A percentile compares a stretch with the other conserved stretches of the same genome.
phyloP scores from a whole-genome alignment of 2,797 vertebrate genomes.

The Percopsis omiscomaycus region DNA sequence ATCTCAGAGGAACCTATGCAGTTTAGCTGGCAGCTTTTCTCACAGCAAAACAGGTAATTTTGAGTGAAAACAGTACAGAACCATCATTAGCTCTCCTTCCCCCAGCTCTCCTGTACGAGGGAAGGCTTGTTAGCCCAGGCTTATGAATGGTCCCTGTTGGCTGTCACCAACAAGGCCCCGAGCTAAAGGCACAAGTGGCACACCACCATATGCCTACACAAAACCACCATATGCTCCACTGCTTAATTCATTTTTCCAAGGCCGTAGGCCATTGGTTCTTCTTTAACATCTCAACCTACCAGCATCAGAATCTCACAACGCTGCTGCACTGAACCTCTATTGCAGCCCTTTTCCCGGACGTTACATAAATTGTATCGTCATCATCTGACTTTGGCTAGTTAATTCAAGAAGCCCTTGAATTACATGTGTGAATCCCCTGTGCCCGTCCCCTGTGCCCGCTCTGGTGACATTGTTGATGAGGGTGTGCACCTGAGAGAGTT shows the following conservation, averaged over 20 bases:
- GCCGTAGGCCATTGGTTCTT: slow-evolving; percentile 38
- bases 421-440: slow-evolving; percentile 29
- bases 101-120: slow-evolving; percentile 26
- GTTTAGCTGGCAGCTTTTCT: too few species aligned
- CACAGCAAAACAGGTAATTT: background rate
- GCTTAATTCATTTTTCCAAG: slow-evolving; percentile 70
- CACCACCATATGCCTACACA: slow-evolving; percentile 71
- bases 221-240: slow-evolving; percentile 74
- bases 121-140: slow-evolving; percentile 30
- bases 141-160: slow-evolving; percentile 66
- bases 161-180: slow-evolving; percentile 55
- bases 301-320: slow-evolving; percentile 21
- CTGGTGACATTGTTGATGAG: slow-evolving; percentile 44
- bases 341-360: slow-evolving; percentile 19
- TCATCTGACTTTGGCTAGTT: slow-evolving; percentile 16
- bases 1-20: too few species aligned
- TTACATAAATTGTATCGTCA: slow-evolving; percentile 24
- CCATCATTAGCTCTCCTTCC: slow-evolving; percentile 34
- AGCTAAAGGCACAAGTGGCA: slow-evolving; percentile 64
- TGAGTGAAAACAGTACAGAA: slow-evolving; percentile 17
- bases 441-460: slow-evolving; percentile 39
- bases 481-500: slow-evolving; percentile 48
- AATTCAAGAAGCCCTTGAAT: slow-evolving; percentile 18
- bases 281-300: slow-evolving; percentile 37
- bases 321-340: slow-evolving; percentile 33